Conservation (phyloP, 1,140 invertebrate genomes). For the Aphaenogaster ashmeadi region DNA sequence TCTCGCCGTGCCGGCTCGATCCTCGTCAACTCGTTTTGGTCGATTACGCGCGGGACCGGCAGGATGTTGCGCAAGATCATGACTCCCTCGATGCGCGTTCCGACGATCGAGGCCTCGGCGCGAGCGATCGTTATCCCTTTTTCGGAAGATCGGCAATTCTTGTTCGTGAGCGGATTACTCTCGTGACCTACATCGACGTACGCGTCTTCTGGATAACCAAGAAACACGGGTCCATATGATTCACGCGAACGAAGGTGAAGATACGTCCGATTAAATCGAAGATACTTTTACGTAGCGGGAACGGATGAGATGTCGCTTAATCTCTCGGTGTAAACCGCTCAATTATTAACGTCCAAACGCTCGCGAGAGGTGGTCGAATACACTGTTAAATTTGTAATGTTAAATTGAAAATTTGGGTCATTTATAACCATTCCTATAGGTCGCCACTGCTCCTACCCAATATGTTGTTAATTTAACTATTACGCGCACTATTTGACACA, state of each 20-base stretch:
- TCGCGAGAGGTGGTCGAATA: neutral
- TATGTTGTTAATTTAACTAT: no score
- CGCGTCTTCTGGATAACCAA: neutral
- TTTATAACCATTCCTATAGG: no score
- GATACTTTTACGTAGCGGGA: neutral
- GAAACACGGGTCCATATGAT: neutral
- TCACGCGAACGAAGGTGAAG: neutral
- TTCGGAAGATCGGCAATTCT: conserved; percentile 34
- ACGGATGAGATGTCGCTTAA: neutral
- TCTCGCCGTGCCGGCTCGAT: neutral
- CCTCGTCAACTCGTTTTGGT: conserved; percentile 44
- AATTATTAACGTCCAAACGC: conserved; percentile 11
- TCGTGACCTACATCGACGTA: conserved; percentile 35
- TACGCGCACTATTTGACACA: no score
- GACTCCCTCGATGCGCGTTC: conserved; percentile 44
- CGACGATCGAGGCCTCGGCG: conserved; percentile 22
- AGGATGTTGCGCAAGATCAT: conserved; percentile 58
- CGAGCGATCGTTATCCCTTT: conserved; percentile 45
- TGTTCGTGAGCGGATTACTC: neutral
- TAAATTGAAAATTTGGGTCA: no score
- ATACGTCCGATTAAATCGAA: neutral
- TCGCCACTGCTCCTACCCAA: no score
- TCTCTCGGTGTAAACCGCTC: neutral
- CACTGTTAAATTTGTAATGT: no score
- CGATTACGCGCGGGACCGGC: conserved; percentile 31